phyloP scores from a whole-genome alignment of 2,888 invertebrate species.

The Amphiduros pacificus region DNA sequence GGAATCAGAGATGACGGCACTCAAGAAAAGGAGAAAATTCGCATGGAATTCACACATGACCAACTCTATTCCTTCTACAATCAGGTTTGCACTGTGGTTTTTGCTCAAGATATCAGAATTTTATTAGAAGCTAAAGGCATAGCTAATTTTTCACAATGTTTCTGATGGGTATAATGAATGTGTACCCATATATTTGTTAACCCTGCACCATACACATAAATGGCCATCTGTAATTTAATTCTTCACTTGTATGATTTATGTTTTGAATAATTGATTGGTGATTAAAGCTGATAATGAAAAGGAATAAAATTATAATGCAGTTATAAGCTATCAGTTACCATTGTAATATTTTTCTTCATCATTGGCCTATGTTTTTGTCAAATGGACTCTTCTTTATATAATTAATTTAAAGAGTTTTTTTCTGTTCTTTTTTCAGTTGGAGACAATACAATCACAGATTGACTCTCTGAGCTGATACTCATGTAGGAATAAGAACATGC shows the following conservation, averaged over 20 bases:
- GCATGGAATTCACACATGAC: conserved; percentile 55
- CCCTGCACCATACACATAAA: no score
- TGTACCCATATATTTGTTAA: no score
- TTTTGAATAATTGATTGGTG: no score
- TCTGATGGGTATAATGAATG: no score
- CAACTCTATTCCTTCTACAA: conserved; percentile 54
- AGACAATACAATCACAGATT: conserved; percentile 35
- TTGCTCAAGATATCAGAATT: no score
- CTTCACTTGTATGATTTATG: no score
- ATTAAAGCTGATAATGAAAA: no score
- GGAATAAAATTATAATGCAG: background rate
- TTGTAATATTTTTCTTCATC: background rate
- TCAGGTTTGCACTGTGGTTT: conserved; percentile 38
- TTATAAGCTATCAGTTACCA: background rate
- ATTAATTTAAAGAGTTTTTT: background rate
- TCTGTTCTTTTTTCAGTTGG: conserved; percentile 28
- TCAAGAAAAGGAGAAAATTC: conserved; percentile 45
- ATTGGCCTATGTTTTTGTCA: background rate
- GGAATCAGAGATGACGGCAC: conserved; percentile 38
- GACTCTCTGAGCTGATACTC: conserved; percentile 31
- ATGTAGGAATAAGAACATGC: no score
- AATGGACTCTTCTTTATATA: background rate
- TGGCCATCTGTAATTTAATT: no score
- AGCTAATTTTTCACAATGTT: no score
- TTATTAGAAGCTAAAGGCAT: no score